Percentiles rank a stretch among this genome's conserved stretches.
Evolutionary conservation across 2,888 invertebrate species (phyloP).

Genomic region (Dicycla oo): DNA sequence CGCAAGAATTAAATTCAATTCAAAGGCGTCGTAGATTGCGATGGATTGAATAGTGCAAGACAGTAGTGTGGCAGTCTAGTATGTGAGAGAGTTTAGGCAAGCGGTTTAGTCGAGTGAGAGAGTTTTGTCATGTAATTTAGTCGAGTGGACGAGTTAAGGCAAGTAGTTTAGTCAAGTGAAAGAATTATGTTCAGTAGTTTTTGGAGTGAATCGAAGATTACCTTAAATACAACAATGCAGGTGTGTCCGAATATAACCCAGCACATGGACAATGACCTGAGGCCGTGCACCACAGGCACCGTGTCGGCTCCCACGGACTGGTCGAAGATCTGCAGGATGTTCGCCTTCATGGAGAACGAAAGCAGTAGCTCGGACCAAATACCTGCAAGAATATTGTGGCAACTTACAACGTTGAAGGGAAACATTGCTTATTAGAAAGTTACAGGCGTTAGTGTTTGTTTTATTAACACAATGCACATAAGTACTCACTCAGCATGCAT

Average conservation of each 20-base stretch:
- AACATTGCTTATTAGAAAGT: background rate
- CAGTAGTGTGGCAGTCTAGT: background rate
- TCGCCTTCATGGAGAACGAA: constrained; percentile 94
- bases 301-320: constrained; percentile 95
- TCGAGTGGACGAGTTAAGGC: background rate
- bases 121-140: background rate
- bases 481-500: background rate
- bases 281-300: constrained; percentile 93
- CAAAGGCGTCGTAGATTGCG: background rate
- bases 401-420: background rate
- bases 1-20: background rate
- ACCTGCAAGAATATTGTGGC: constrained; percentile 79
- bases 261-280: constrained; percentile 92
- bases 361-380: constrained; percentile 92
- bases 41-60: background rate
- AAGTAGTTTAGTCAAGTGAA: background rate
- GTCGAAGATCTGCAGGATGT: constrained; percentile 95
- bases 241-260: constrained; percentile 94
- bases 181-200: background rate
- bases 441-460: constrained; percentile 7
- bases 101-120: background rate
- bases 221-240: constrained; percentile 94
- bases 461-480: background rate
- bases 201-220: constrained; percentile 44
- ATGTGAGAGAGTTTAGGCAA: background rate